A percentile compares a stretch with the other conserved stretches of the same genome.
phyloP scores from a whole-genome alignment of 1,140 invertebrate species.

The Drosophila novamexicana region DNA sequence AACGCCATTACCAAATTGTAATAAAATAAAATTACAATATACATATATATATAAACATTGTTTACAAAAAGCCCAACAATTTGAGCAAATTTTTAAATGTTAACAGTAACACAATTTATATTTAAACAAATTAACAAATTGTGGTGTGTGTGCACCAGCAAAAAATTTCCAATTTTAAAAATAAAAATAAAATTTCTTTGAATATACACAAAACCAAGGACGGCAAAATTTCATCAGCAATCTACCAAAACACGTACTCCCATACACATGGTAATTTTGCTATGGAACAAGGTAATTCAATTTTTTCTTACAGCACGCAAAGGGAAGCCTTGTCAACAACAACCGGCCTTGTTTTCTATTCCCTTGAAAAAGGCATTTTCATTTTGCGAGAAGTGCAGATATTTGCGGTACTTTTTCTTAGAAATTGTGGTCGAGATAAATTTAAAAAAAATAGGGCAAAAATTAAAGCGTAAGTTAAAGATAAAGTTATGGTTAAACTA shows the following conservation, averaged over 20 bases:
- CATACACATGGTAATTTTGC: slow-evolving; percentile 64
- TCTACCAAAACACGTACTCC: slow-evolving; percentile 45
- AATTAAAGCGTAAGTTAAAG: neutral
- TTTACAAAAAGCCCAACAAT: slow-evolving; percentile 19
- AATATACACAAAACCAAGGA: slow-evolving; percentile 29
- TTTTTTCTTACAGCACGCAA: slow-evolving; percentile 25
- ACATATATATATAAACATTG: slow-evolving; percentile 17
- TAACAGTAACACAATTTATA: slow-evolving; percentile 32
- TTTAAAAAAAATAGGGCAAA: neutral
- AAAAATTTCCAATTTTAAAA: slow-evolving; percentile 78
- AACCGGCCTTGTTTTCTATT: too few relatives aligned
- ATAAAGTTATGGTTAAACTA: neutral
- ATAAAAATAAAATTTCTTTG: slow-evolving; percentile 73
- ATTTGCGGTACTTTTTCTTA: neutral
- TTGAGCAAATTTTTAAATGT: slow-evolving; percentile 43
- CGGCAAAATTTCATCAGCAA: slow-evolving; percentile 34
- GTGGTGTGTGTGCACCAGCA: slow-evolving; percentile 60
- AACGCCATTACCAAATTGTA: slow-evolving; percentile 30
- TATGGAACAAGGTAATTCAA: slow-evolving; percentile 53
- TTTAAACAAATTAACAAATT: slow-evolving; percentile 61
- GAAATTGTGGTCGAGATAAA: neutral
- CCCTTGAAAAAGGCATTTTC: too few relatives aligned
- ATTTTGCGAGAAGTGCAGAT: too few relatives aligned
- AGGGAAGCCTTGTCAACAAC: too few relatives aligned
- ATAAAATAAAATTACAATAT: slow-evolving; percentile 14